Percentiles rank a stretch among this genome's conserved stretches.
phyloP scores from a whole-genome alignment of 2,113 vertebrate species.

The Pedionomus torquatus region DNA sequence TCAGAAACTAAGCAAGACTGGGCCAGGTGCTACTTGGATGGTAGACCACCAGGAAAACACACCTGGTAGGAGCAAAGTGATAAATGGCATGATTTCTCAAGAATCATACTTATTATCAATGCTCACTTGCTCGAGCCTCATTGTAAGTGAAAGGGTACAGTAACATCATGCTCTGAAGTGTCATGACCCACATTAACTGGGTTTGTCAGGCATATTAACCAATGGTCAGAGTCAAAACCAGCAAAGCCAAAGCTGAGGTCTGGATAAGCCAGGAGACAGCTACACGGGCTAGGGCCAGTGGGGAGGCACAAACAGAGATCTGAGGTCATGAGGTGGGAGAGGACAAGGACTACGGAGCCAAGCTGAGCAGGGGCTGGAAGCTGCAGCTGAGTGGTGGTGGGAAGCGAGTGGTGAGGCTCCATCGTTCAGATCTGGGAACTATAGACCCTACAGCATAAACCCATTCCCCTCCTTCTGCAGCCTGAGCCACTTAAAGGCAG shows the following conservation, averaged over 20 bases:
- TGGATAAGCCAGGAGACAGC: rapidly evolving
- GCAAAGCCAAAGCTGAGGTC: background rate
- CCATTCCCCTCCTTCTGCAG: background rate
- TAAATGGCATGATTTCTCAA: background rate
- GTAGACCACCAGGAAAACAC: background rate
- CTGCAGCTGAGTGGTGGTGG: background rate
- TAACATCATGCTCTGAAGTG: background rate
- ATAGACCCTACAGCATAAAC: background rate
- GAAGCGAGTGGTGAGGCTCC: background rate
- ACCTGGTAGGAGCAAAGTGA: background rate
- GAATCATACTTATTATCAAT: background rate
- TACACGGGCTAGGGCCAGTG: rapidly evolving
- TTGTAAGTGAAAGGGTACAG: background rate
- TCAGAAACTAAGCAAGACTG: background rate
- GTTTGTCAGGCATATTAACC: background rate
- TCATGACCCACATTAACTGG: background rate
- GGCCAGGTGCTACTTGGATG: background rate
- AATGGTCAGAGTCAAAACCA: background rate
- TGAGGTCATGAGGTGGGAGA: background rate
- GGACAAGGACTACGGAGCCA: background rate
- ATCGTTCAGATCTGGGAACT: background rate
- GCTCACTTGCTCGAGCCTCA: background rate
- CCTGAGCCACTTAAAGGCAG: background rate
- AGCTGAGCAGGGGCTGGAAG: background rate
- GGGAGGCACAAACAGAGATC: background rate